phyloP scores from a whole-genome alignment of 2,113 vertebrate genomes.

The Rousettus leschenaultii region DNA sequence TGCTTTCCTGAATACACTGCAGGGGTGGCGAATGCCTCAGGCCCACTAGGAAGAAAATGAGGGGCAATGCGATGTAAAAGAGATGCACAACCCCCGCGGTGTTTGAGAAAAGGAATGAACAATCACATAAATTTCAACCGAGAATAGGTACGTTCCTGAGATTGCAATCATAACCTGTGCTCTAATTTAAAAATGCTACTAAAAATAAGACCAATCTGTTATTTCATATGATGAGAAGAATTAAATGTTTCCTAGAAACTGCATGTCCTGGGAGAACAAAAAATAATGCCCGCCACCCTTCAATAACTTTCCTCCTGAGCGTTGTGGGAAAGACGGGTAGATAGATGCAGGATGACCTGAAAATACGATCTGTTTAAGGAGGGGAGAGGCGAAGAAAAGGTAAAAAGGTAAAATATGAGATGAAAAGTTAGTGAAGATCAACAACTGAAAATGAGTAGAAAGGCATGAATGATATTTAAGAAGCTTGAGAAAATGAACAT shows the following conservation, averaged over 20 bases:
- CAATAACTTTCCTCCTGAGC: background rate
- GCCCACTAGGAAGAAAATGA: background rate
- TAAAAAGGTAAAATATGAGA: background rate
- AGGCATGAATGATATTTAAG: slow-evolving; percentile 34
- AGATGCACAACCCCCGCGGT: background rate
- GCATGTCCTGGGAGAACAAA: background rate
- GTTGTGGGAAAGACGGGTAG: background rate
- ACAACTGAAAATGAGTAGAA: slow-evolving; percentile 33
- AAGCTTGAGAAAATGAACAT: slow-evolving; percentile 55
- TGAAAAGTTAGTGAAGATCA: slow-evolving; percentile 44
- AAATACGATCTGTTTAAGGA: background rate
- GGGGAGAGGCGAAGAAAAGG: background rate
- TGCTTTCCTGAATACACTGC: background rate
- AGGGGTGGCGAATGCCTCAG: background rate
- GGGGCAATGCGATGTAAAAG: background rate
- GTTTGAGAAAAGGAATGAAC: background rate
- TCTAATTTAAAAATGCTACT: slow-evolving; percentile 11
- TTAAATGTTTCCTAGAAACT: background rate
- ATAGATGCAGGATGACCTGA: background rate
- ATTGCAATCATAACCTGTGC: background rate
- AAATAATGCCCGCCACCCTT: background rate
- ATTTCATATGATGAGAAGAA: background rate
- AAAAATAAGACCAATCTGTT: background rate
- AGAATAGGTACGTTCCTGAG: background rate
- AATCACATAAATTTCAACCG: background rate